Base-by-base conservation (phyloP, 2,888 invertebrate species). In the Pandemis corylana region DNA sequence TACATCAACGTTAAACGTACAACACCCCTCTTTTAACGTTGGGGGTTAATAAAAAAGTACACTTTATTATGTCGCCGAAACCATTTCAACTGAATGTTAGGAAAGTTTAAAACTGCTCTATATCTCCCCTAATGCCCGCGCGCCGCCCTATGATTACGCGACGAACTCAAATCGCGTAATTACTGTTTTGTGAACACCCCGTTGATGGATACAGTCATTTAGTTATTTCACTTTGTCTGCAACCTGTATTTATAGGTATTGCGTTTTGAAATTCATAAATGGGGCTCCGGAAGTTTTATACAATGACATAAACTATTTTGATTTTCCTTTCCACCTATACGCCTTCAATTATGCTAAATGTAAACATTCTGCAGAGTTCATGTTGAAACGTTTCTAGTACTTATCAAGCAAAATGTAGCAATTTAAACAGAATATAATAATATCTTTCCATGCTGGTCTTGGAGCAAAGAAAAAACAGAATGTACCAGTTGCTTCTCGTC, bases 101-200 rank as follows among this genome's bases (percentile, higher is more conserved):
- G 10, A 20, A 46, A 65, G 44, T 65, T 41, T 5, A 13, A 66
- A 66, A 46, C 49, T 66, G 49, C 66, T 66, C 15, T 51, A 10
- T 87, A 89, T 88, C 86, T 89, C 78, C 81, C 84, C 90, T 92
- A 93, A 93, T 92, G 91, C 90, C 89, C 82, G 84, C 81, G 86
- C 84, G 83, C 82, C 81, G 83, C 82, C 81, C 88, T 88, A 86
- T 90, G 88, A 94, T 94, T 93, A 91, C 88, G 86, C 86, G 89
- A 89, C 88, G 90, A 86, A 91, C 87, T 87, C 84, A 90, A 92
- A 92, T 89, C 87, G 81, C 82, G 83, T 93, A 92, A 93, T 93
- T 92, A 91, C 86, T 89, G 87, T 91, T 92, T 91, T 88, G 87
- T 85, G 84, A 84, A 81, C 83, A 80, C 82, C 83, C 82, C 82